Evolutionary conservation across 2,797 vertebrate genomes (phyloP), one percentile per base, ranked within the genome.

Genomic region (Sebastes kiyomatsui): DNA sequence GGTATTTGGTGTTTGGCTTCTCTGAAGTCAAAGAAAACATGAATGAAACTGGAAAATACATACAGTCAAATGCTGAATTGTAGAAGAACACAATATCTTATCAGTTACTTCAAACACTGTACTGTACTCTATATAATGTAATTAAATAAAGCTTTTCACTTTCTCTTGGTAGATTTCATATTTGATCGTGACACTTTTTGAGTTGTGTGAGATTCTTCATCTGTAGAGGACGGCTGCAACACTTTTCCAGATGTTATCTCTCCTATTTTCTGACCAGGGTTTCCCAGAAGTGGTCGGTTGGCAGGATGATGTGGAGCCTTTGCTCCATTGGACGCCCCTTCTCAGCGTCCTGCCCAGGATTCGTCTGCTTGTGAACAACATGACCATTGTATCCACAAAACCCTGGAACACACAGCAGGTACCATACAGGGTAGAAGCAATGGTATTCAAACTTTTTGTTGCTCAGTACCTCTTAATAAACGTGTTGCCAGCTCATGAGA

Each of bases 331-430:
- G 79, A 96, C 96, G 0, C 95, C 96, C 0, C 92, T 97, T 23
- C 77, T 95, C 74, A 93, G 94, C 7, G 69, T 96, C 72, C 80
- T 87, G 61, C n/a, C 90, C 60, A 93, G 89, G 78, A 89, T 58
- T 2, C 66, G 0, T 13, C 72, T 67, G 8, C 88, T 97, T 13
- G 77, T 94, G 33, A 55, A 83, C 68, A 90, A 90, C 62, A 67
- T 81, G 38, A 56, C 72, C 52, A 67, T 68, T 6, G 61, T 80
- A 0, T 61, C 69, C 67, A 88, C 64, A 9, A 90, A 71, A 32
- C 33, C 77, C 61, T 97, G 95, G 95, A 96, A 95, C 86, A 95
- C 94, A 20, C 96, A 97, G 80, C 96, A 97, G 96, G 96, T 96
- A 73, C 8, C 12, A 3, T 1, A 32, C 58, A n/a, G 4, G 0